Evolutionary conservation across 2,113 vertebrate genomes (phyloP), one percentile per base, ranked within the genome.

Genomic region (Montifringilla adamsi): DNA sequence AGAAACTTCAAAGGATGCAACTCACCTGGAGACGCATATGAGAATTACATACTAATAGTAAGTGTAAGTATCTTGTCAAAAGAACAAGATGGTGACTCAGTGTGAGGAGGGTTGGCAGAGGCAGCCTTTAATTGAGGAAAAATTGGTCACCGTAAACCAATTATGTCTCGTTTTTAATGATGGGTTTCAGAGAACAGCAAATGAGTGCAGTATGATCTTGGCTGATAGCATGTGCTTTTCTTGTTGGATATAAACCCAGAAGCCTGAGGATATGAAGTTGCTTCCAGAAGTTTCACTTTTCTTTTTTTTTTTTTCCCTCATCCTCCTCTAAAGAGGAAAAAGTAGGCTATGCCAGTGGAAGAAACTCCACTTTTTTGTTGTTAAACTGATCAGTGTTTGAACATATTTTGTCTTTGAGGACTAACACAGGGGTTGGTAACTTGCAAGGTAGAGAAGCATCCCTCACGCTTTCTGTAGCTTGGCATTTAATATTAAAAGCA

Each of bases 401-500:
- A 4, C 27, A 1, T 69, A 22, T 7, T 83, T 63, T 75, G 23
- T 60, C 15, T 53, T 55, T n/a, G 33, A 8, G 9, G 15, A 14
- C 23, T 39, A 94, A 53, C 11, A 7, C 3, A 14, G 91, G 63
- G 10, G 15, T 68, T 46, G 74, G 75, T 90, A 86, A 66, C 66
- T 79, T 63, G 11, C 31, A 43, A 69, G 55, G 53, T 95, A 53
- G 64, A 83, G 88, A 41, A 92, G 62, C 46, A 44, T 88, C 76
- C 87, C 81, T 89, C 56, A 4, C 47, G 92, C 90, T 88, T 95
- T 93, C 94, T 41, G 88, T 69, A 93, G 90, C 86, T 78, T 94
- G 92, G 87, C 86, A 95, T 98, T 98, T 97, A 95, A 97, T 98
- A 97, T 97, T 97, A 97, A 95, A 87, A 95, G 93, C 93, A 97